Base-by-base conservation (phyloP, 2,113 vertebrate species). In the Numida meleagris region DNA sequence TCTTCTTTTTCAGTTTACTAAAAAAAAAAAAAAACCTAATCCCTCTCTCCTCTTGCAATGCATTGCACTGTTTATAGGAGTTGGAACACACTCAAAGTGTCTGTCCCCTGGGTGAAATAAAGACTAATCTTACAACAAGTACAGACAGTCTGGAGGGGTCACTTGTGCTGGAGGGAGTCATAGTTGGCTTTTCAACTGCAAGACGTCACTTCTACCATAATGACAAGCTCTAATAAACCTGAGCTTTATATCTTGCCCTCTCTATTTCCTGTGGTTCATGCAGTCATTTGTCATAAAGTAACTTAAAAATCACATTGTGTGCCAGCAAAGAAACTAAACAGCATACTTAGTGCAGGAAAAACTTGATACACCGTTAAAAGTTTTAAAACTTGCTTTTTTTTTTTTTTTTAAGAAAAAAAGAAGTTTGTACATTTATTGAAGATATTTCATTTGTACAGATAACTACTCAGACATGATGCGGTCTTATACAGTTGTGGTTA, bases 211-310 rank as follows among this genome's bases (percentile, higher is more conserved):
- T 89, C 82, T 34, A 19, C 48, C 23, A 16, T 20, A 76, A 70
- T 42, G 77, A 93, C 63, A 96, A 50, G 86, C 59, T 82, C 86
- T 84, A 91, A 82, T 45, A 87, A 93, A 91, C 71, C 48, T 82
- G 48, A 93, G 76, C 91, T 94, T 95, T 91, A 3, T 88, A 83
- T 58, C 68, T 74, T 79, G 42, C 72, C 83, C 67, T 94, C 84
- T 89, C 76, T 79, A 43, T 50, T 70, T 87, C 19, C 67, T 89
- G 9, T 43, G 65, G 66, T 40, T 95, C 89, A 38, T 67, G 31
- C 25, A 93, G 75, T 85, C 91, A 95, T 82, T 87, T 95, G 45
- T 95, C 92, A 93, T 62, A 80, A 80, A 50, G 59, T 87, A 95
- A 77, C 62, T 42, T 75, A 55, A 83, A 88, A 93, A 48, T 43